Conservation (phyloP, 2,888 invertebrate species). For the Cheilosia soror region DNA sequence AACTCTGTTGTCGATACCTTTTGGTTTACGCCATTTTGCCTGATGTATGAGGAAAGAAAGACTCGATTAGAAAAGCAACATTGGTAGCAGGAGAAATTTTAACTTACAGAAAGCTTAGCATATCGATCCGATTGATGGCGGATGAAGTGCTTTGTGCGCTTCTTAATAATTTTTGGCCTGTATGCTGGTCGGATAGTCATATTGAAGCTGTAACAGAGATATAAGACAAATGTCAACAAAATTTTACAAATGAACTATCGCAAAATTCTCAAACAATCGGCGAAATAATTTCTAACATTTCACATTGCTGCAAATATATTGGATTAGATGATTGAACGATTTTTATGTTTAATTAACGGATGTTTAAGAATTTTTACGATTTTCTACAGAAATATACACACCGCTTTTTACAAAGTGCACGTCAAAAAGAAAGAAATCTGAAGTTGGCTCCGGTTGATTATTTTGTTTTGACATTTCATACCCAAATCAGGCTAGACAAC, state of each 20-base stretch:
- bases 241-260: conserved; percentile 32
- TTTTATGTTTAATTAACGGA: conserved; percentile 75
- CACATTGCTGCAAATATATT: conserved; percentile 45
- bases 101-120: conserved; percentile 94
- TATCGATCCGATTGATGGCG: conserved; percentile 99
- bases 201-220: conserved; percentile 84
- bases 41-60: conserved; percentile 81
- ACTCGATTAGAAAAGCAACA: background rate
- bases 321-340: conserved; percentile 32
- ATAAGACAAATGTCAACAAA: conserved; percentile 77
- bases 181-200: conserved; percentile 96
- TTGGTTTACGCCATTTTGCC: conserved; percentile 99
- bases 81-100: conserved; percentile 7
- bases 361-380: conserved; percentile 79
- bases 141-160: conserved; percentile 98
- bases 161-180: conserved; percentile 96
- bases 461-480: conserved; percentile 64
- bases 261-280: conserved; percentile 66
- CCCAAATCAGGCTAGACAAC: background rate
- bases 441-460: conserved; percentile 79
- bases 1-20: conserved; percentile 99
- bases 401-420: conserved; percentile 81
- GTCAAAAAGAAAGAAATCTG: conserved; percentile 81
- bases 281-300: conserved; percentile 11
- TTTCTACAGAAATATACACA: conserved; percentile 78